A percentile compares a stretch with the other conserved stretches of the same genome.
These are phyloP conservation scores for Pinctada fucata DNA, from an alignment of 2,888 invertebrate genomes.

Conservation along the genomic window DNA sequence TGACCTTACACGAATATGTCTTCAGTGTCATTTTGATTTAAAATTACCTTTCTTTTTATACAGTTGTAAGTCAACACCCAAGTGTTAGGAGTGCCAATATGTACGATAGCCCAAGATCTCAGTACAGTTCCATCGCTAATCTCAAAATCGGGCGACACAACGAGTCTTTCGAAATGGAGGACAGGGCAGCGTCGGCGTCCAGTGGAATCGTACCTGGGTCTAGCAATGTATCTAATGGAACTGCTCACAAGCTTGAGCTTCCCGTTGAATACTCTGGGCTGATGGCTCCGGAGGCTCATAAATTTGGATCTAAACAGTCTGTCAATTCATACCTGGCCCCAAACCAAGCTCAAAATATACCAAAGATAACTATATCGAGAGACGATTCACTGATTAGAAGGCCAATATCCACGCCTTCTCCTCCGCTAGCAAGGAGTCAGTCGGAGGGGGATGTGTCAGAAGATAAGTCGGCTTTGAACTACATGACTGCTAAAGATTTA, in stretches of 20 bases:
- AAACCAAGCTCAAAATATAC: neutral
- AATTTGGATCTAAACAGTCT: constrained; percentile 10
- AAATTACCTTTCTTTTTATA: neutral
- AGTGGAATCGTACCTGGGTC: constrained; percentile 21
- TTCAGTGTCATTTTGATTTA: too few species aligned
- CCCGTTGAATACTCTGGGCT: constrained; percentile 26
- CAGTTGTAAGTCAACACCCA: neutral
- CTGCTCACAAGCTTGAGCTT: constrained; percentile 1
- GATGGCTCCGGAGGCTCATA: constrained; percentile 11
- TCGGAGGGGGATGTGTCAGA: constrained; percentile 2
- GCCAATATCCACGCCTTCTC: neutral
- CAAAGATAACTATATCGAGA: constrained; percentile 11
- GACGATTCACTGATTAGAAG: constrained; percentile 6
- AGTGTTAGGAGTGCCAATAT: constrained; percentile 20
- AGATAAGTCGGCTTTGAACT: constrained; percentile 33
- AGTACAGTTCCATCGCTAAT: neutral
- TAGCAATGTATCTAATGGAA: constrained; percentile 16
- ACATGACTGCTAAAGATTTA: constrained; percentile 50
- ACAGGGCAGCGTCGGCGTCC: constrained; percentile 10
- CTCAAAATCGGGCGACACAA: constrained; percentile 4
- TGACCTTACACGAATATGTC: too few species aligned
- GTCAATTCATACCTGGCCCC: constrained; percentile 22
- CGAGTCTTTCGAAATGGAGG: constrained; percentile 20
- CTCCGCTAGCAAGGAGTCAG: neutral
- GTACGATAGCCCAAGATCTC: constrained; percentile 21